These are phyloP conservation scores for Pristis pectinata DNA, from an alignment of 2,797 vertebrate genomes.

Conservation along the genomic window DNA sequence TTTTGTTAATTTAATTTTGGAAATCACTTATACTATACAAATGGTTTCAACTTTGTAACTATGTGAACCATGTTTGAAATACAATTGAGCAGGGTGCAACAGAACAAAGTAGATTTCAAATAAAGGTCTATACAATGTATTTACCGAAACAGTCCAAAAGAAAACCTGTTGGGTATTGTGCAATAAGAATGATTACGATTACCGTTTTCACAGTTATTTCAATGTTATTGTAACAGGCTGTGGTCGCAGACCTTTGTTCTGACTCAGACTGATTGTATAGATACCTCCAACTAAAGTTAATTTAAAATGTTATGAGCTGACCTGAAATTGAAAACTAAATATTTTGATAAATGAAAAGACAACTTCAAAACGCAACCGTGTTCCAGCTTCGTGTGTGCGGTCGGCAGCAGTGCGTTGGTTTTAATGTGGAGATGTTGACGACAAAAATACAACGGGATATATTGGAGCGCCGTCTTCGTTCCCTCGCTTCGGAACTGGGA, in stretches of 20 bases:
- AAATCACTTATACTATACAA: background rate
- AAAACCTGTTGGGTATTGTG: background rate
- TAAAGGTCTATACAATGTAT: background rate
- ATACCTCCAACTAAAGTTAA: background rate
- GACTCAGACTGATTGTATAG: background rate
- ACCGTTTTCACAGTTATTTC: background rate
- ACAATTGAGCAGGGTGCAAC: background rate
- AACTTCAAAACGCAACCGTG: background rate
- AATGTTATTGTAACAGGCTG: background rate
- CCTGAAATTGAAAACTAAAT: conserved; percentile 20
- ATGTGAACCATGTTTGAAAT: background rate
- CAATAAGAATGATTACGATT: background rate
- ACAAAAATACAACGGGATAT: background rate
- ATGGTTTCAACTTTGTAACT: background rate
- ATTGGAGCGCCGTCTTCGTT: background rate
- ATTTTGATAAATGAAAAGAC: background rate
- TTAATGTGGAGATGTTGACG: background rate
- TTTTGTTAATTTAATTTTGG: background rate
- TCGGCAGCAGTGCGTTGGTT: background rate
- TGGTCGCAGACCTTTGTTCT: background rate
- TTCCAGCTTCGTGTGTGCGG: background rate
- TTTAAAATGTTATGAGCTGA: background rate
- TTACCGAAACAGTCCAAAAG: background rate
- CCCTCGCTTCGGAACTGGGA: background rate
- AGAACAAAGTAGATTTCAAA: background rate